Percentiles rank a stretch among this genome's conserved stretches.
These are phyloP conservation scores for Chrysolina americana DNA, from an alignment of 2,888 invertebrate genomes.

Conservation along the genomic window DNA sequence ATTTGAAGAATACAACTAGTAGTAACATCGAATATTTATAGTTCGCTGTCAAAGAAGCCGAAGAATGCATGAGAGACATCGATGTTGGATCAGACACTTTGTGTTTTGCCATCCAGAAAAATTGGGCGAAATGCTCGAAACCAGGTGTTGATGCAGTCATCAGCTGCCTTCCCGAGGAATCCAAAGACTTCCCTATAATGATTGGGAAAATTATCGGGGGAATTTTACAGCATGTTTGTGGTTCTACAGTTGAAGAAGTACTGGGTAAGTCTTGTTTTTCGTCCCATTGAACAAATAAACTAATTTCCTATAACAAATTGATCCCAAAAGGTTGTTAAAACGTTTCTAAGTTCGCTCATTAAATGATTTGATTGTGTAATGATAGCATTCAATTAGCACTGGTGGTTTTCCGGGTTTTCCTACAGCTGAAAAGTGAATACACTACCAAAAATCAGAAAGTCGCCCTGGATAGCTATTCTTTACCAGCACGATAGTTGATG, in stretches of 20 bases:
- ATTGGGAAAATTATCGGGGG: conserved; percentile 36
- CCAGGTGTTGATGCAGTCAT: conserved; percentile 39
- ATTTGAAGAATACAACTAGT: neutral
- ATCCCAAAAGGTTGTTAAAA: no score
- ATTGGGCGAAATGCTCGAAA: conserved; percentile 44
- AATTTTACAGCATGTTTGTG: conserved; percentile 44
- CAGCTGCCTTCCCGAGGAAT: conserved; percentile 46
- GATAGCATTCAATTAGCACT: no score
- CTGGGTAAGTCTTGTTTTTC: conserved; percentile 48
- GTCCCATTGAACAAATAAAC: no score
- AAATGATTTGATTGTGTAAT: no score
- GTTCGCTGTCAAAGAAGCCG: conserved; percentile 25
- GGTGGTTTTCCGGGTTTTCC: no score
- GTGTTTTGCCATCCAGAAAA: conserved; percentile 43
- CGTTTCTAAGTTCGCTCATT: no score
- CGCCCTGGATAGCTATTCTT: no score
- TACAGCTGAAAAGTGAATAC: no score
- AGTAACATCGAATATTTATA: conserved; percentile 16
- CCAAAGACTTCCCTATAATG: conserved; percentile 40
- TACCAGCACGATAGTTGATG: no score
- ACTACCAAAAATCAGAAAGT: no score
- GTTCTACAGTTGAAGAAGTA: conserved; percentile 49
- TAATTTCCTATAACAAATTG: no score
- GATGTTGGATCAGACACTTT: conserved; percentile 47
- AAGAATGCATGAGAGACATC: conserved; percentile 37